These are phyloP conservation scores for Lithosia quadra DNA, from an alignment of 2,888 invertebrate species.

Conservation along the genomic window DNA sequence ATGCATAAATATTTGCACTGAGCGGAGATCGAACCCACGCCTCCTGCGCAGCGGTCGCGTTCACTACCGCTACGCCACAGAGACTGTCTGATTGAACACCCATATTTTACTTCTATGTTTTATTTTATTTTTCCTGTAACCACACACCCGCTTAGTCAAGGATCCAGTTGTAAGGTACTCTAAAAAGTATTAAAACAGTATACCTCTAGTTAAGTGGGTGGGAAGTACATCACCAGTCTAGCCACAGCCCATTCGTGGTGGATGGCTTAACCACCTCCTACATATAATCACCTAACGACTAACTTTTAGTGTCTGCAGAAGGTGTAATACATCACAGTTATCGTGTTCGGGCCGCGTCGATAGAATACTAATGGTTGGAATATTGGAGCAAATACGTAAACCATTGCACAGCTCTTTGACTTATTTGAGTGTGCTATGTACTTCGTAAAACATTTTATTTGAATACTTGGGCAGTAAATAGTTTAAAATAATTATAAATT, in stretches of 20 bases:
- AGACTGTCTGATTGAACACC: not conserved
- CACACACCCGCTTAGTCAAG: no score
- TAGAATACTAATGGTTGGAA: conserved; percentile 12
- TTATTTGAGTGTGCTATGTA: not conserved
- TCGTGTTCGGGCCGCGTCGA: not conserved
- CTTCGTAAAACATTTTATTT: not conserved
- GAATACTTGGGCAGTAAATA: not conserved
- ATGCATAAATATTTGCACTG: no score
- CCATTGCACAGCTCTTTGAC: conserved; percentile 5
- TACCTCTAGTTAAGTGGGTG: not conserved
- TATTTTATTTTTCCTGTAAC: no score
- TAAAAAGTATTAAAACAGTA: no score
- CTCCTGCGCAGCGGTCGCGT: no score
- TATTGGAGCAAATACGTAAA: conserved; percentile 3
- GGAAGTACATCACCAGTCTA: not conserved
- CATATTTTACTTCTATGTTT: not conserved
- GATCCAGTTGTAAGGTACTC: no score
- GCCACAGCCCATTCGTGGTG: not conserved
- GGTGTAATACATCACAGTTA: conserved; percentile 8
- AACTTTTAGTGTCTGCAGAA: not conserved
- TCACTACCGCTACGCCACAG: no score
- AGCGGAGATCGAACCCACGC: no score
- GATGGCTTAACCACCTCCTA: not conserved
- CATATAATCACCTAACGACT: not conserved
- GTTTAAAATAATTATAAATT: not conserved